A percentile compares a stretch with the other conserved stretches of the same genome.
Conservation (phyloP, 92 coral and sea anemone genomes). For the Anthopleura xanthogrammica region DNA sequence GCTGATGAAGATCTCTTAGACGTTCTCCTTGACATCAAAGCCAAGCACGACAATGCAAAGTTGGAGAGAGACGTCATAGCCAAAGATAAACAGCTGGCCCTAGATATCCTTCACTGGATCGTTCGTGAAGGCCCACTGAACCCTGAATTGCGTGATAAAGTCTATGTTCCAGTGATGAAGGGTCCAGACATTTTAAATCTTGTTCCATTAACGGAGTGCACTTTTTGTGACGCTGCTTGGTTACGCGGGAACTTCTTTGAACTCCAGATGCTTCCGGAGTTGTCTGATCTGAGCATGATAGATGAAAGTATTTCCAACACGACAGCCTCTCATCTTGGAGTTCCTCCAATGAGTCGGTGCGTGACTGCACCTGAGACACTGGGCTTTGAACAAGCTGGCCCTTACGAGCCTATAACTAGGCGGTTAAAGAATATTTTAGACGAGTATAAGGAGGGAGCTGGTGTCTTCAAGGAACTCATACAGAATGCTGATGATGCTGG, state of each 20-base stretch:
- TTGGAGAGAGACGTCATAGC: constrained; percentile 21
- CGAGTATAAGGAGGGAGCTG: constrained; percentile 78
- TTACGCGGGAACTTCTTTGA: constrained; percentile 61
- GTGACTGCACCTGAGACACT: constrained; percentile 61
- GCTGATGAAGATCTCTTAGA: constrained; percentile 47
- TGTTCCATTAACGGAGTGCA: constrained; percentile 64
- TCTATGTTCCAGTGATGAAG: constrained; percentile 69
- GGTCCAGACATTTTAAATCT: constrained; percentile 54
- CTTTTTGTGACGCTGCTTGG: constrained; percentile 81
- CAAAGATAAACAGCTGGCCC: constrained; percentile 55
- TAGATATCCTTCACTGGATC: constrained; percentile 77
- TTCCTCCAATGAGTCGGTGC: constrained; percentile 78
- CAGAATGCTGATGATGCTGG: constrained; percentile 98
- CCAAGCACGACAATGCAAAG: constrained; percentile 42
- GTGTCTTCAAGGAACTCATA: constrained; percentile 85
- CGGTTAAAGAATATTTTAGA: constrained; percentile 68
- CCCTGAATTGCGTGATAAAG: constrained; percentile 39
- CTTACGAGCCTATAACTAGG: constrained; percentile 76
- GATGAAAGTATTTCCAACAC: constrained; percentile 64
- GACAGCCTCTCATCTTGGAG: constrained; percentile 73
- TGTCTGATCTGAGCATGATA: constrained; percentile 57
- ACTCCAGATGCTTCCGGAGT: constrained; percentile 39
- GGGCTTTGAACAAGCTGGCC: constrained; percentile 84
- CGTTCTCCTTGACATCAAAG: constrained; percentile 56
- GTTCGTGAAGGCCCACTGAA: constrained; percentile 55